A percentile compares a stretch with the other conserved stretches of the same genome.
phyloP scores from a whole-genome alignment of 1,140 invertebrate genomes.

The Oryzaephilus surinamensis region DNA sequence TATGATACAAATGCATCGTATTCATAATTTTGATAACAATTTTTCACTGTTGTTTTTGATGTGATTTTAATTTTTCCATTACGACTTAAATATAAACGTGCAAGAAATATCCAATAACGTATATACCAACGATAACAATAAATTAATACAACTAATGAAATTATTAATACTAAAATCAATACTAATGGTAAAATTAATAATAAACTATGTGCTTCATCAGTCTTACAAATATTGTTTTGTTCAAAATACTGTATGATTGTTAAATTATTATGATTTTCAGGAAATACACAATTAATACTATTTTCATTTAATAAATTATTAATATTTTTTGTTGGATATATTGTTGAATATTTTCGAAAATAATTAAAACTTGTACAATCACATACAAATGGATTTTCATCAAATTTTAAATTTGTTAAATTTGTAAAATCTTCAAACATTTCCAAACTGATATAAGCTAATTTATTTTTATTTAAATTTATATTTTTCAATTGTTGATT shows the following conservation, averaged over 20 bases:
- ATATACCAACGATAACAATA: slow-evolving; percentile 35
- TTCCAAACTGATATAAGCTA: slow-evolving; percentile 40
- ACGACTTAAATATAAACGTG: slow-evolving; percentile 36
- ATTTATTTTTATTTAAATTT: slow-evolving; percentile 41
- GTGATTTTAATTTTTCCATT: slow-evolving; percentile 32
- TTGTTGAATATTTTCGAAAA: slow-evolving; percentile 12
- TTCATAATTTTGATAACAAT: slow-evolving; percentile 32
- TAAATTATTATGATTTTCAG: slow-evolving; percentile 2
- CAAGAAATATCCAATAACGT: slow-evolving; percentile 44
- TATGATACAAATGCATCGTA: slow-evolving; percentile 61
- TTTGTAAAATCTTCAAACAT: slow-evolving; percentile 45
- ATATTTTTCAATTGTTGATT: slow-evolving; percentile 32
- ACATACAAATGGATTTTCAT: slow-evolving; percentile 44
- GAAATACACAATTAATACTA: slow-evolving; percentile 1
- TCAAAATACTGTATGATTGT: slow-evolving; percentile 6
- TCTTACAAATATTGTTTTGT: no score
- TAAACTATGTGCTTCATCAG: slow-evolving; percentile 4
- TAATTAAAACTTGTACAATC: slow-evolving; percentile 39
- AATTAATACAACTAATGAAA: slow-evolving; percentile 1
- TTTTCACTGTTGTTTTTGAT: slow-evolving; percentile 13
- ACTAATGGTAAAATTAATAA: slow-evolving; percentile 8
- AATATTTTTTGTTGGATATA: no score
- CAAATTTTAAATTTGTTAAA: slow-evolving; percentile 38
- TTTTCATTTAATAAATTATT: slow-evolving; percentile 1
- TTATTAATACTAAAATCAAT: slow-evolving; percentile 6